Evolutionary conservation across 2,113 vertebrate species (phyloP).

Genomic region (Pelusios castaneus): DNA sequence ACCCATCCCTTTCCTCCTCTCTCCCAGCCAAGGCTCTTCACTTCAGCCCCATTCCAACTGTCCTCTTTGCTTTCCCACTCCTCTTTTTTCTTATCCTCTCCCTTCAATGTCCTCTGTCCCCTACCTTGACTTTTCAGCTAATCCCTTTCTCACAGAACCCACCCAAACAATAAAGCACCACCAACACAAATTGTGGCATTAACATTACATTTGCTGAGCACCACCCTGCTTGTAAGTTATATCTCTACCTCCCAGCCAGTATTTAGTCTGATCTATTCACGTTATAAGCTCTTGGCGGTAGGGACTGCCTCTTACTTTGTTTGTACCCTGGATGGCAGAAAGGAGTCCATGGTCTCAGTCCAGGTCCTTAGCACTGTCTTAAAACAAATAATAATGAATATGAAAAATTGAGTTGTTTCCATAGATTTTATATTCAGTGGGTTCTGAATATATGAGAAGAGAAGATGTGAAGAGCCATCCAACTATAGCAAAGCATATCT

Average conservation of each 20-base stretch:
- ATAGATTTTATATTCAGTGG: fast-evolving
- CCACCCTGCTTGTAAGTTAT: fast-evolving
- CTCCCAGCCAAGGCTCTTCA: background rate
- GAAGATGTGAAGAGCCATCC: background rate
- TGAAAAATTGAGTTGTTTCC: background rate
- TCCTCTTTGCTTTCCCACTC: background rate
- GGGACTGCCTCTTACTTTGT: no score
- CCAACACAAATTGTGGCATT: background rate
- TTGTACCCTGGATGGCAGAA: no score
- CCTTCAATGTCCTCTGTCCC: fast-evolving
- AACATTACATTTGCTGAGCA: background rate
- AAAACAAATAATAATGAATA: background rate
- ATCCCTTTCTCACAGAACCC: background rate
- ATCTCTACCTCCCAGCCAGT: fast-evolving
- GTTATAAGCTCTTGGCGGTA: no score
- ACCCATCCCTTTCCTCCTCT: background rate
- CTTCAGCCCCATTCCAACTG: background rate
- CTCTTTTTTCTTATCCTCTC: background rate
- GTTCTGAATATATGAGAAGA: background rate
- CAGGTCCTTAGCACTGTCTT: background rate
- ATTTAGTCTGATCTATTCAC: background rate
- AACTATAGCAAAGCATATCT: fast-evolving
- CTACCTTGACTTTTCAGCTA: background rate
- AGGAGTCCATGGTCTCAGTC: no score
- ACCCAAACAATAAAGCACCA: background rate